A percentile compares a stretch with the other conserved stretches of the same genome.
Conservation (phyloP, 2,113 vertebrate genomes). For the Lonchura striata region DNA sequence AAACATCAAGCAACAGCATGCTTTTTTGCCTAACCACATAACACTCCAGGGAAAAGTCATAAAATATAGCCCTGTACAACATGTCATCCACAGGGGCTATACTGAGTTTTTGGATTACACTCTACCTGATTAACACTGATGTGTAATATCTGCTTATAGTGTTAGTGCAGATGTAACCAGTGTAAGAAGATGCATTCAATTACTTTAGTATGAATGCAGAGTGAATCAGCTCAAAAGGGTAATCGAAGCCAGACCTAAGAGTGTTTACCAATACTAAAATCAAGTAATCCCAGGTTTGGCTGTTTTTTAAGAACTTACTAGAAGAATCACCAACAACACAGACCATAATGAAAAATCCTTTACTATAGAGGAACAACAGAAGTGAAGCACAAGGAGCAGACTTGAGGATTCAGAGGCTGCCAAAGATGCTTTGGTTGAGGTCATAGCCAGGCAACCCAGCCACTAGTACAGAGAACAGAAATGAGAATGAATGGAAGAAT, state of each 20-base stretch:
- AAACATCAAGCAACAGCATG: conserved; percentile 60
- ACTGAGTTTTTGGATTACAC: not conserved
- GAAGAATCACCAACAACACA: not conserved
- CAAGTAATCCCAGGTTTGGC: not conserved
- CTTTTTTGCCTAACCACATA: conserved; percentile 36
- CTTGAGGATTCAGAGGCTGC: not conserved
- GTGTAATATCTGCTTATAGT: not conserved
- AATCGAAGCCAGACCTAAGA: not conserved
- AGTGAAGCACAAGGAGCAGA: not conserved
- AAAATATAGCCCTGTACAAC: conserved; percentile 12
- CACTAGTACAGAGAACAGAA: not conserved
- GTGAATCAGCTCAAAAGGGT: not conserved
- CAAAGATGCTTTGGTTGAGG: not conserved
- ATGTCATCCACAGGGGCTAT: not conserved
- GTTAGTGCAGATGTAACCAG: not conserved
- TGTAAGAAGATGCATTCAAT: not conserved
- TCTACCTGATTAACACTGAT: not conserved
- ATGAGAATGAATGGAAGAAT: not conserved
- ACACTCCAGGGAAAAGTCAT: not conserved
- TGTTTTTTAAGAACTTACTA: not conserved
- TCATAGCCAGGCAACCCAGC: not conserved
- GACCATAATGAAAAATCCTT: not conserved
- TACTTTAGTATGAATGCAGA: not conserved
- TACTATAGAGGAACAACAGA: not conserved
- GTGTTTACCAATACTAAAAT: not conserved